Base-by-base conservation (phyloP, 2,888 invertebrate genomes). In the Pollenia labialis region DNA sequence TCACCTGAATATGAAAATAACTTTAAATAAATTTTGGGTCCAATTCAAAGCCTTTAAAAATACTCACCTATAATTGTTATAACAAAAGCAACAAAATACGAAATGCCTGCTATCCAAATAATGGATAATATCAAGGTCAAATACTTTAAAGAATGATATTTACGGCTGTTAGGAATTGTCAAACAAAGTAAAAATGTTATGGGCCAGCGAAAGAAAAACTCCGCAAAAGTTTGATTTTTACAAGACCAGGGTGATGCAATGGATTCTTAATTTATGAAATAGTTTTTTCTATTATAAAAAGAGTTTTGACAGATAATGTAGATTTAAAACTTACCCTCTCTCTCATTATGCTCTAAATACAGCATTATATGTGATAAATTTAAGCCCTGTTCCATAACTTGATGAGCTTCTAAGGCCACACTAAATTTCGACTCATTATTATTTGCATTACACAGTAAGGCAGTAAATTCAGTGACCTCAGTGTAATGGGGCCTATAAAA, bases 71-170 rank as follows among this genome's bases (percentile, higher is more conserved):
- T 96, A 88, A 97, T 95, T 76, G 98, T 97, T 87, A 98, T 98
- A 96, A 98, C 97, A 98, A 98, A 98, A 32, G 98, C 97, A 23
- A 98, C 97, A 10, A 98, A 94, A 91, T 98, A 99, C 1, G 98
- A 97, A 50, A 98, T 94, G 0, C 96, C 95, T 76, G 97, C 97
- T 89, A 98, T 97, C 98, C 98, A 98, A 48, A 97, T 94, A 85
- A 98, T 96, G 90, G 98, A 97, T 96, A 98, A 96, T 44, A 97
- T 93, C 91, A 98, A 97, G 0, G 97, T 97, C 8, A 97, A 91
- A 0, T 97, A 96, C 91, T 97, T 98, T 95, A 96, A 97, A 90
- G 95, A 96, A 90, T 96, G 96, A 93, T 96, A 97, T 23, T 95
- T 95, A 12, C 97, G 96, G 92, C 98, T 97, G 92, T 98, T 97